These are phyloP conservation scores for Nemurella pictetii DNA, from an alignment of 2,888 invertebrate species.

Conservation along the genomic window DNA sequence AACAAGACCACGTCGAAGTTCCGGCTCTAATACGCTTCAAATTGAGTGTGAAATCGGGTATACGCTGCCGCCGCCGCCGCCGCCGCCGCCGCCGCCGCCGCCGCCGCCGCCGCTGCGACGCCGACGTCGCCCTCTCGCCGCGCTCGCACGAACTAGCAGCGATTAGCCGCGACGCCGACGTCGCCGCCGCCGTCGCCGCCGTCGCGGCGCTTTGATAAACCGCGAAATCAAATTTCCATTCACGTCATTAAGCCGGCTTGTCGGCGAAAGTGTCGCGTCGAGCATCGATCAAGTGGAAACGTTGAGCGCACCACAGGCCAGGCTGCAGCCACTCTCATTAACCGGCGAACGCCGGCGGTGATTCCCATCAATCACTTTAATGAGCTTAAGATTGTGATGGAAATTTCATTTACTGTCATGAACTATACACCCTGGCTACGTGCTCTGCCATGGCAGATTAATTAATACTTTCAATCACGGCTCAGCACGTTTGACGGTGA, in stretches of 20 bases:
- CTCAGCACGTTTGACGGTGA: background rate
- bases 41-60: background rate
- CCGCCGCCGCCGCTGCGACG: background rate
- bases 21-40: background rate
- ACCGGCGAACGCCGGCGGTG: background rate
- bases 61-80: background rate
- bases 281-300: background rate
- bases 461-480: background rate
- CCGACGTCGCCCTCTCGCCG: conserved; percentile 14
- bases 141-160: background rate
- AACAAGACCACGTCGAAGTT: background rate
- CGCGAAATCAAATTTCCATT: background rate
- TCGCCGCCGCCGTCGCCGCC: background rate
- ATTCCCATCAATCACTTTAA: background rate
- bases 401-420: background rate
- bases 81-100: conserved; percentile 1
- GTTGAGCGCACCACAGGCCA: background rate
- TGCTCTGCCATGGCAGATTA: background rate
- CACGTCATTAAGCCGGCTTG: background rate
- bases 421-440: background rate
- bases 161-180: background rate
- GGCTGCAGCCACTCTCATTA: background rate
- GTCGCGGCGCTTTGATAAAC: background rate
- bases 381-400: background rate
- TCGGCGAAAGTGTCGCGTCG: background rate